Conservation (phyloP, 2,888 invertebrate species). For the Drosophila macrospina region DNA sequence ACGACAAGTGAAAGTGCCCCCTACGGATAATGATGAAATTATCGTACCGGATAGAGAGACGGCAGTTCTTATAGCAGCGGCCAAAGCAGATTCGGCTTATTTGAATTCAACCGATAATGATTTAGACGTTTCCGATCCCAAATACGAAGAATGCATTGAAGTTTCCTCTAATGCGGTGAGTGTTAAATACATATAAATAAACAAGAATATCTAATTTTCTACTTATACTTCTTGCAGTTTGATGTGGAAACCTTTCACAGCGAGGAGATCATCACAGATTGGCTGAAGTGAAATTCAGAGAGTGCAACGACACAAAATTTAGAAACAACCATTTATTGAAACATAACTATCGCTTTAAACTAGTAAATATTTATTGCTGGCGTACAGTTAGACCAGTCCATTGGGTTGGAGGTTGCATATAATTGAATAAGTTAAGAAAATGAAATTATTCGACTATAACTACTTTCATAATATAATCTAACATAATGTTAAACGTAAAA, state of each 20-base stretch:
- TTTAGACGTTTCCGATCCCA: conserved; percentile 49
- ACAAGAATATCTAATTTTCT: neutral
- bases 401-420: conserved; percentile 35
- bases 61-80: conserved; percentile 75
- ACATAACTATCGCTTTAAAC: conserved; percentile 53
- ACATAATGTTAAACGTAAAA: conserved; percentile 39
- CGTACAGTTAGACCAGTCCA: conserved; percentile 56
- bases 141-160: conserved; percentile 62
- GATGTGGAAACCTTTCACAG: conserved; percentile 81
- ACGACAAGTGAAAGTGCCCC: conserved; percentile 17
- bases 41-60: conserved; percentile 53
- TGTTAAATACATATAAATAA: neutral
- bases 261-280: conserved; percentile 84
- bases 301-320: neutral
- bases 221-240: conserved; percentile 64
- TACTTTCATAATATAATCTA: conserved; percentile 54
- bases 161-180: conserved; percentile 73
- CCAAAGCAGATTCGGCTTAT: conserved; percentile 63
- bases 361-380: conserved; percentile 63
- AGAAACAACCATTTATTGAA: conserved; percentile 59
- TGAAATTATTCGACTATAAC: conserved; percentile 50
- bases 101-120: conserved; percentile 41
- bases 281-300: conserved; percentile 59
- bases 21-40: conserved; percentile 23
- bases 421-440: conserved; percentile 40